These are phyloP conservation scores for Lepidotrigona ventralis DNA, from an alignment of 1,140 invertebrate genomes.

Conservation along the genomic window DNA sequence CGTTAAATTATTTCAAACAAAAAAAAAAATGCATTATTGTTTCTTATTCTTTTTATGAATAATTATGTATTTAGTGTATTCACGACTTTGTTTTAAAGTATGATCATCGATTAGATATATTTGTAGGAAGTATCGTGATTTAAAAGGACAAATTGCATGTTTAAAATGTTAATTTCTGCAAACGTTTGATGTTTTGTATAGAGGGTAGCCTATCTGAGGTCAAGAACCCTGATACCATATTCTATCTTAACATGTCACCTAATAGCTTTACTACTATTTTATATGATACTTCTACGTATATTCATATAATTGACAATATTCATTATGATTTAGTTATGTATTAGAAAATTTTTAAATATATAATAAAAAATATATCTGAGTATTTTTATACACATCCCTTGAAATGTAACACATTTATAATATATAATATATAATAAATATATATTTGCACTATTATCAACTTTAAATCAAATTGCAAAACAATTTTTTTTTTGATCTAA, in stretches of 20 bases:
- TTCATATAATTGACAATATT: neutral
- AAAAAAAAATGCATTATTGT: neutral
- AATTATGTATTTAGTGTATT: neutral
- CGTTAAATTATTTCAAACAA: neutral
- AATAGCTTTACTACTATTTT: neutral
- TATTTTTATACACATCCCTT: conserved; percentile 7
- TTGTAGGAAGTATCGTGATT: conserved; percentile 1
- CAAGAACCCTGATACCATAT: conserved; percentile 59
- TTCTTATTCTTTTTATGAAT: neutral
- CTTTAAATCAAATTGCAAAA: neutral
- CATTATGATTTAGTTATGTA: neutral
- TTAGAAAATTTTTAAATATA: conserved; percentile 4
- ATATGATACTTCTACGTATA: neutral
- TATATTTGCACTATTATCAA: neutral
- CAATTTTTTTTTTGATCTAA: neutral
- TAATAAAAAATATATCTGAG: neutral
- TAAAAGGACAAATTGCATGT: neutral
- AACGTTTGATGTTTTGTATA: conserved; percentile 17
- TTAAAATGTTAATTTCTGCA: conserved; percentile 40
- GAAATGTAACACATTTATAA: neutral
- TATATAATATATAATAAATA: no score
- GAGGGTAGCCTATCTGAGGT: conserved; percentile 50
- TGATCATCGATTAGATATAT: neutral
- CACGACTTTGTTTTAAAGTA: neutral
- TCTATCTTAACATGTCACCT: conserved; percentile 42